Base-by-base conservation (phyloP, 2,888 invertebrate genomes). In the Globia sparganii region DNA sequence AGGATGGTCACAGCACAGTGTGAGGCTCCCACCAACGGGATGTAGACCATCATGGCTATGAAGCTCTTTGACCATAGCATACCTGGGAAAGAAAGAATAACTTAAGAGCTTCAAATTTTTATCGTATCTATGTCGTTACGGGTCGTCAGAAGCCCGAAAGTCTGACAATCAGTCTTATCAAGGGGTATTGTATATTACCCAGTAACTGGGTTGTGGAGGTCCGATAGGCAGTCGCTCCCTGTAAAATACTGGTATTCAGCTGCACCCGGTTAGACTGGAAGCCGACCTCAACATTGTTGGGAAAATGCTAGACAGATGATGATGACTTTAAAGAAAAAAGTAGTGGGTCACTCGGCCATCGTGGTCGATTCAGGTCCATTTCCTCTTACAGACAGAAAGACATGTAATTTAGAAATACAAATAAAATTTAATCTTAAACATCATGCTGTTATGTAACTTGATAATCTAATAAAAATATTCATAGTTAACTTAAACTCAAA, bases 1-100 rank as follows among this genome's bases (percentile, higher is more conserved):
- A 97, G 94, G 4, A 97, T 96, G 43, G 93, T 91, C 3, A 97
- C 92, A 83, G 96, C 95, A 75, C 97, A 97, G 25, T 97, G 95
- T 1, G 97, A 93, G 18, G 97, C 91, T 0, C 98, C 97, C 66
- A 97, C 94, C 2, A 95, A 68, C 0, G 94, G 93, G 0, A 97
- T 88, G 67, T 91, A 94, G 3, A 91, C 80, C 73, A 92, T 79
- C 43, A 91, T 89, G 0, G 86, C 81, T 9, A 86, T 88, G 13
- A 80, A 81, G 74, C 92, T 93, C 46, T 92, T 89, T 2, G 94
- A 91, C 89, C 92, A 93, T 11, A 94, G 80, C 88, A 94, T 91
- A 18, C 93, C 96, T 96, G 88, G 37, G 90, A 68, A 59, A 13
- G 6, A 68, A 37, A 59, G 0, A n/a, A 4, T 6, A 21, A 5